Percentiles rank a stretch among this genome's conserved stretches.
Conservation (phyloP, 1,140 invertebrate species). For the Leptinotarsa defecta region DNA sequence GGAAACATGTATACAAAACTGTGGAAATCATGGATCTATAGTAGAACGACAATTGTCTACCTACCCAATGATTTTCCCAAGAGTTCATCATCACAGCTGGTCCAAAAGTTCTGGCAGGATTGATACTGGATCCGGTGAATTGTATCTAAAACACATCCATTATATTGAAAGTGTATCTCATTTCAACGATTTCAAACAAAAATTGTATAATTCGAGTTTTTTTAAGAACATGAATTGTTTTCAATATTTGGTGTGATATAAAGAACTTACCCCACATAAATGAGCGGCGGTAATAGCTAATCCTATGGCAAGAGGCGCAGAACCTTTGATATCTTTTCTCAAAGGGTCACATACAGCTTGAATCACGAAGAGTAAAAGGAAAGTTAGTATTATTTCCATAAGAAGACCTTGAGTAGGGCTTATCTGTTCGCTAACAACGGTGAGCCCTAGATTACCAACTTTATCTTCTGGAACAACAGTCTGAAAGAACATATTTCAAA, state of each 20-base stretch:
- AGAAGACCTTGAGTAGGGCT: conserved; percentile 71
- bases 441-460: conserved; percentile 61
- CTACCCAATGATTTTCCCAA: conserved; percentile 84
- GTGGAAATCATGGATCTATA: no score
- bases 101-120: conserved; percentile 85
- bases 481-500: conserved; percentile 50
- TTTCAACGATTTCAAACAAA: no score
- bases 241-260: no score
- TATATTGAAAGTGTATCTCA: no score
- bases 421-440: conserved; percentile 58
- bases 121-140: conserved; percentile 86
- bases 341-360: conserved; percentile 83
- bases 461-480: conserved; percentile 55
- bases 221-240: no score
- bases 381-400: conserved; percentile 86
- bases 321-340: conserved; percentile 80
- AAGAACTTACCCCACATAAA: conserved; percentile 74
- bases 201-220: no score
- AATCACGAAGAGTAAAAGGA: conserved; percentile 84
- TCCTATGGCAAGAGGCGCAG: conserved; percentile 86
- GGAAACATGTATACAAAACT: no score
- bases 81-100: conserved; percentile 77
- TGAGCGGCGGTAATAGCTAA: conserved; percentile 84
- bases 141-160: conserved; percentile 64
- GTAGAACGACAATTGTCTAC: conserved; percentile 33